Base-by-base conservation (phyloP, 2,113 vertebrate species). In the Anhinga rufa region DNA sequence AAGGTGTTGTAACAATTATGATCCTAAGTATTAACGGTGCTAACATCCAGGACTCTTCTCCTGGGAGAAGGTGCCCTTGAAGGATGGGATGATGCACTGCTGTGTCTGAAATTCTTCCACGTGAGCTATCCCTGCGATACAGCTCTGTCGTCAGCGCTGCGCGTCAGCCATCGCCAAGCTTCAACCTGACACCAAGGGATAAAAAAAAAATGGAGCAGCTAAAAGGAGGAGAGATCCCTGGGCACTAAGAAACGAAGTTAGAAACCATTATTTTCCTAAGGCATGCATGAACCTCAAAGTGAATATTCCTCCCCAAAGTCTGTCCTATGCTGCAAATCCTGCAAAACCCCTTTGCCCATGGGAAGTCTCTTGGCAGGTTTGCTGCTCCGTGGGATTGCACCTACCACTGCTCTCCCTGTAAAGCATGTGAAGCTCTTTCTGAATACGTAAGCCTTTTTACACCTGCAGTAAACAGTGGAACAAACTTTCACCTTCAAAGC, bases 401-500 rank as follows among this genome's bases (percentile, higher is more conserved):
- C 76, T 82, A 72, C 62, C 5, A 1, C 9, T 62, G 82, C 62
- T 54, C 64, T 81, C 68, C 76, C 52, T 74, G 48, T 87, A 77
- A 92, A 87, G n/a, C 11, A 49, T n/a, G 69, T 69, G 48, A 58
- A 70, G 60, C 44, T 93, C 40, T 62, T 92, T 86, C 82, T 93
- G 75, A 90, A 85, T 90, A 49, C 0, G 0, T 49, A 52, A 89
- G 51, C 68, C 57, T 89, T 94, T 81, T 86, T 71, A 88, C 80
- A 96, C 94, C 92, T 97, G 89, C 89, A 77, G n/a, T 55, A 65
- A 87, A 70, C 48, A 62, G 71, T 81, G 80, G 82, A 86, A 95
- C 90, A 93, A 97, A 94, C 90, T 96, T 95, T 90, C 90, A 93
- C 95, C 96, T 97, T 96, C 92, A 96, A 89, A 97, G 78, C 88